phyloP scores from a whole-genome alignment of 2,113 vertebrate genomes.

The Monarcha castaneiventris region DNA sequence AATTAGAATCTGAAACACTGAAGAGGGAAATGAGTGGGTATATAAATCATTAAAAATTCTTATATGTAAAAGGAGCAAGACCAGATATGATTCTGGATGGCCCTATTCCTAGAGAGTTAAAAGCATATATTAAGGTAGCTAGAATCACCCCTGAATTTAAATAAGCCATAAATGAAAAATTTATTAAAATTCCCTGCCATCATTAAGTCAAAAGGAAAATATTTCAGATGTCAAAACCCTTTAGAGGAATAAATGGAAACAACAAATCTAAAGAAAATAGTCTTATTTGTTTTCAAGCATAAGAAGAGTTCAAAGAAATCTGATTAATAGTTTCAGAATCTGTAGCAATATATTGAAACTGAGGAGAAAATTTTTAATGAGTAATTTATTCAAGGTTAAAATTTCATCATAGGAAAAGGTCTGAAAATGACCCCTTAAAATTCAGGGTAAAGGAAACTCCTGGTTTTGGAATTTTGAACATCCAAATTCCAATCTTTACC shows the following conservation, averaged over 20 bases:
- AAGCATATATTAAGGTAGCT: neutral
- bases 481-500: neutral
- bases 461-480: neutral
- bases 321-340: neutral
- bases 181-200: neutral
- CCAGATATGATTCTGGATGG: neutral
- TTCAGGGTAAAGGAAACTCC: neutral
- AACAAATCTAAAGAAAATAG: neutral
- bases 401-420: neutral
- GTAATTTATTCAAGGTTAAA: neutral
- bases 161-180: neutral
- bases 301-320: neutral
- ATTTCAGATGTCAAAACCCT: neutral
- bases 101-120: neutral
- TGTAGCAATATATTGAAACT: neutral
- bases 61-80: neutral
- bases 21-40: neutral
- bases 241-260: neutral
- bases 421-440: neutral
- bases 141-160: neutral
- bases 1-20: neutral
- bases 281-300: neutral
- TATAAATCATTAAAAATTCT: neutral
- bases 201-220: neutral
- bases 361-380: neutral